Evolutionary conservation across 2,797 vertebrate genomes (phyloP).

Genomic region (Neomorphus geoffroyi): DNA sequence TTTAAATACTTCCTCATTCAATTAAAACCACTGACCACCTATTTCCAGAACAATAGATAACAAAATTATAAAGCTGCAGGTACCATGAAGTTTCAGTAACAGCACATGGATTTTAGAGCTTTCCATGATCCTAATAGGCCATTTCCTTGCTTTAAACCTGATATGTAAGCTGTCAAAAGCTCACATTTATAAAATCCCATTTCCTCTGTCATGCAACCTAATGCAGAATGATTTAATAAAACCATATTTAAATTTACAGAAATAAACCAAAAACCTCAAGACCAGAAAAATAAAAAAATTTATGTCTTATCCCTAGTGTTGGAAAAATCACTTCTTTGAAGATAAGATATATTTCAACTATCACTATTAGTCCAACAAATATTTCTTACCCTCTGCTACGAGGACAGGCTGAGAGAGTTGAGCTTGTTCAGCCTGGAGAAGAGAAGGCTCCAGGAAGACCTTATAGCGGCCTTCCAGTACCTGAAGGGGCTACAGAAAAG

Average conservation of each 20-base stretch:
- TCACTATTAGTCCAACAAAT: not conserved
- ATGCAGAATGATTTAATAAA: not conserved
- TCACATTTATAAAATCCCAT: not conserved
- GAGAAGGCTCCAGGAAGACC: no score
- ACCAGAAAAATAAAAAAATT: not conserved
- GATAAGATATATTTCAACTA: not conserved
- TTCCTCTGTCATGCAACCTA: not conserved
- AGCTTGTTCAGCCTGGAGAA: no score
- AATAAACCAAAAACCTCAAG: not conserved
- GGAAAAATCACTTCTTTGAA: conserved; percentile 6
- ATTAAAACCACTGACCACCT: not conserved
- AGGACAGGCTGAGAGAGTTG: no score
- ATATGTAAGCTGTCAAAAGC: not conserved
- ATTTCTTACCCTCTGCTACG: not conserved
- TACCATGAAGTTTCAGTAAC: not conserved
- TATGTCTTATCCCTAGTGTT: not conserved
- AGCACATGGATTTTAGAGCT: not conserved
- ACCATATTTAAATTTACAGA: not conserved
- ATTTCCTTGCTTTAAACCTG: not conserved
- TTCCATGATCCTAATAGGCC: not conserved
- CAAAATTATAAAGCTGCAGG: not conserved
- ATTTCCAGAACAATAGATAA: not conserved
- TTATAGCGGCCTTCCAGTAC: no score
- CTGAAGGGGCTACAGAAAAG: no score
- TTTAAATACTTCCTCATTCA: not conserved